Base-by-base conservation (phyloP, 2,888 invertebrate species). In the Drosophila ustulata region DNA sequence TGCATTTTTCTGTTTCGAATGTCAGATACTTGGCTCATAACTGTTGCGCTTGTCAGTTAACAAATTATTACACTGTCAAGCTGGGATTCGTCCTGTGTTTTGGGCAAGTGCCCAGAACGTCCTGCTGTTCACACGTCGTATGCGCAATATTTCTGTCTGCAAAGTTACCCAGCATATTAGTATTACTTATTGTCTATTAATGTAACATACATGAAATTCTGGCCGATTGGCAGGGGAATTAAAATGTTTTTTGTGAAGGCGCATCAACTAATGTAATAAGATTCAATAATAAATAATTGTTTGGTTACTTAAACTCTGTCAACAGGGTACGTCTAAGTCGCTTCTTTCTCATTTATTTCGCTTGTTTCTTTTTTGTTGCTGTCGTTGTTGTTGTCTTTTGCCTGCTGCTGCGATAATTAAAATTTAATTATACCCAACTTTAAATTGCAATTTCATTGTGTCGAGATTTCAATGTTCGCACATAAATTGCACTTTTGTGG, bases 371-470 rank as follows among this genome's bases (percentile, higher is more conserved):
- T 37, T 45, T 45, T 57, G 18, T 25, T 53, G 18, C 57, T 43
- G 2, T 9, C 28, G 41, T 28, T 25, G 18, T 28, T 37, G 25
- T 30, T 53, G 34, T 56, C 34, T 25, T 51, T n/a, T 6, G 23
- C n/a, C 37, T 43, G 56, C 51, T 59, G 69, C 52, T 61, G 63
- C 62, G 53, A 66, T 80, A 85, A 73, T 88, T 82, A 85, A 77
- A 77, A 63, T 82, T 85, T 75, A 88, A 88, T 83, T 83, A 67
- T 63, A 55, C 67, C 46, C 78, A 75, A 78, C 67, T 86, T 71
- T 73, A 63, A 85, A 85, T 79, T 69, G 88, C 72, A 71, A 68
- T 77, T 75, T 64, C 66, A 82, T 88, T 88, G 75, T 82, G 66
- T 61, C 45, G 68, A 80, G 68, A 80, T 76, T 74, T 76, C 67